phyloP scores from a whole-genome alignment of 2,113 vertebrate species.

The Hassar affinis region DNA sequence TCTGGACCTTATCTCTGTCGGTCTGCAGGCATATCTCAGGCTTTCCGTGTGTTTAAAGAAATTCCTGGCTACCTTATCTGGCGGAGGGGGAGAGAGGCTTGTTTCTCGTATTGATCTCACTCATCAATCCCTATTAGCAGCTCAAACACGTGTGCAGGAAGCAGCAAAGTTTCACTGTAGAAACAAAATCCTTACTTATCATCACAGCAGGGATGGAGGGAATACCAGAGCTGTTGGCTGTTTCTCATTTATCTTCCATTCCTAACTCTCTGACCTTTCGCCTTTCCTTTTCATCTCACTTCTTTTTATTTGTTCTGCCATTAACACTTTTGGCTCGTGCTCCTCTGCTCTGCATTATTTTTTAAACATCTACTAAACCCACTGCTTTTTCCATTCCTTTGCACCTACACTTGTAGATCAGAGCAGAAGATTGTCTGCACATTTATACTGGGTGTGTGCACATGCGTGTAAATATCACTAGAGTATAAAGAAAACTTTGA shows the following conservation, averaged over 20 bases:
- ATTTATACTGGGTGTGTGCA: background rate
- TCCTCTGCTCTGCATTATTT: slow-evolving; percentile 4
- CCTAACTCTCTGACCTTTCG: background rate
- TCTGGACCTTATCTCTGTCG: slow-evolving; percentile 37
- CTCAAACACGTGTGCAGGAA: slow-evolving; percentile 57
- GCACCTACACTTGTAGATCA: background rate
- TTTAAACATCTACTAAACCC: slow-evolving; percentile 12
- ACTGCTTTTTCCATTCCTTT: slow-evolving; percentile 21
- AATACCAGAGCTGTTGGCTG: slow-evolving; percentile 62
- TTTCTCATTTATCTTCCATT: slow-evolving; percentile 32
- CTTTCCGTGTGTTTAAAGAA: slow-evolving; percentile 35
- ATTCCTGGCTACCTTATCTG: slow-evolving; percentile 62
- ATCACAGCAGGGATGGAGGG: slow-evolving; percentile 34
- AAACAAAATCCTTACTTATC: slow-evolving; percentile 62
- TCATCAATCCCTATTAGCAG: slow-evolving; percentile 56
- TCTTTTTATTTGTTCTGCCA: slow-evolving; percentile 17
- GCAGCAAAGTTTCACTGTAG: slow-evolving; percentile 56
- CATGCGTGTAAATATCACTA: background rate
- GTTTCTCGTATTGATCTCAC: slow-evolving; percentile 54
- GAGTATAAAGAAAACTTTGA: slow-evolving; percentile 14
- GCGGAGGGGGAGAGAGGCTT: slow-evolving; percentile 40
- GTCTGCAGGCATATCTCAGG: slow-evolving; percentile 43
- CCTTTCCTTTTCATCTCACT: background rate
- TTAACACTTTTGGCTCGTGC: background rate
- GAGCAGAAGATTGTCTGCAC: background rate